These are phyloP conservation scores for Sphinx pinastri DNA, from an alignment of 2,888 invertebrate genomes.

Conservation along the genomic window DNA sequence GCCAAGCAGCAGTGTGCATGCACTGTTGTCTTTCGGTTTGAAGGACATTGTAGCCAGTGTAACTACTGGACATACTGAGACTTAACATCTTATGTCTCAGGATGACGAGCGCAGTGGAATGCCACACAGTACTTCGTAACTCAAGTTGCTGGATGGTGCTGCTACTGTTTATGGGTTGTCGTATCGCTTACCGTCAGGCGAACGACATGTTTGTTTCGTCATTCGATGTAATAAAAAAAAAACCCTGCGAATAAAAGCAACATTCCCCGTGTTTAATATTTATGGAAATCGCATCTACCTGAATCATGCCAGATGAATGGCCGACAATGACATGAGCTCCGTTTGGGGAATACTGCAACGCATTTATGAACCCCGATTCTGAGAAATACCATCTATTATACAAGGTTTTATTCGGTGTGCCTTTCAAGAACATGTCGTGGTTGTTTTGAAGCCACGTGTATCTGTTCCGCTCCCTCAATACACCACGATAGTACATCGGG, in stretches of 20 bases:
- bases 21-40: too few relatives aligned
- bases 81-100: too few relatives aligned
- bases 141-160: too few relatives aligned
- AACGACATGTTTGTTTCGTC: too few relatives aligned
- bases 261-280: background rate
- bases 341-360: slow-evolving; percentile 69
- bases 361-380: slow-evolving; percentile 64
- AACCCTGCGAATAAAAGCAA: background rate
- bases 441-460: slow-evolving; percentile 59
- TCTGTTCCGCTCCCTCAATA: slow-evolving; percentile 39
- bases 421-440: slow-evolving; percentile 54
- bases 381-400: slow-evolving; percentile 64
- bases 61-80: too few relatives aligned
- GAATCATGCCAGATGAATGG: slow-evolving; percentile 78
- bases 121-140: too few relatives aligned
- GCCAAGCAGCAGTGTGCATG: too few relatives aligned
- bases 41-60: too few relatives aligned
- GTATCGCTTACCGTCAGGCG: too few relatives aligned
- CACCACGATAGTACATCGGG: slow-evolving; percentile 60
- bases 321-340: slow-evolving; percentile 71
- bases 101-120: too few relatives aligned
- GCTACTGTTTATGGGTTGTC: too few relatives aligned
- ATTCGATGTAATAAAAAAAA: too few relatives aligned
- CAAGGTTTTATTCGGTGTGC: slow-evolving; percentile 56
- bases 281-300: slow-evolving; percentile 58